Evolutionary conservation across 2,888 invertebrate species (phyloP), one percentile per base, ranked within the genome.

Genomic region (Acleris laterana): DNA sequence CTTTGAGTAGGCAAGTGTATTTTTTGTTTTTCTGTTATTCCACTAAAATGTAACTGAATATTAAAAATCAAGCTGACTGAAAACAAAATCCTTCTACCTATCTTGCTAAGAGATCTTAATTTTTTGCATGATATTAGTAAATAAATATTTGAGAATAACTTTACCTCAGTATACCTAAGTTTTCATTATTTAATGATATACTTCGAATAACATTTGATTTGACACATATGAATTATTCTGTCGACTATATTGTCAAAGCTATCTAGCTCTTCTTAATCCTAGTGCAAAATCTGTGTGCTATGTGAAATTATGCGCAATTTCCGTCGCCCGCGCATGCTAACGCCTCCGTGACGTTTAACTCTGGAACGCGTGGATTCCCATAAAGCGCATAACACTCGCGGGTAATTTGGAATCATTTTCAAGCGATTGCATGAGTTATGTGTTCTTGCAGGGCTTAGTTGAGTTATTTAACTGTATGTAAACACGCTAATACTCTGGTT

Each of bases 241-340:
- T 9, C 1, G 9, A 9, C 9, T 9, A 9, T 9, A 38, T 17
- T 46, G n/a, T 46, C 7, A 16, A 7, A 46, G 46, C 17, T 46
- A 46, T 46, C 2, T 46, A 17, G 17, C 7, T 5, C 16, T 46
- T n/a, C n/a, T 17, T 46, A 1, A 5, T 46, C 2, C 5, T 46
- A 16, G 46, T 17, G 46, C 7, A 42, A 55, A 42, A 42, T 55
- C 20, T 55, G 20, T 22, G 16, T 17, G 42, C 38, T 42, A 9
- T 42, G 68, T 68, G 61, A 67, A 74, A 73, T 75, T 72, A 73
- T 69, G 68, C 67, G 74, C 71, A 73, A 75, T 76, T 58, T 72
- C 62, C 61, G 28, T 48, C 59, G 49, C 59, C 19, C 48, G 66
- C 68, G 70, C 72, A 71, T n/a, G 16, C 53, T 74, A 71, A 71